Evolutionary conservation across 1,140 invertebrate species (phyloP), one percentile per base, ranked within the genome.

Genomic region (Drosophila athabasca): DNA sequence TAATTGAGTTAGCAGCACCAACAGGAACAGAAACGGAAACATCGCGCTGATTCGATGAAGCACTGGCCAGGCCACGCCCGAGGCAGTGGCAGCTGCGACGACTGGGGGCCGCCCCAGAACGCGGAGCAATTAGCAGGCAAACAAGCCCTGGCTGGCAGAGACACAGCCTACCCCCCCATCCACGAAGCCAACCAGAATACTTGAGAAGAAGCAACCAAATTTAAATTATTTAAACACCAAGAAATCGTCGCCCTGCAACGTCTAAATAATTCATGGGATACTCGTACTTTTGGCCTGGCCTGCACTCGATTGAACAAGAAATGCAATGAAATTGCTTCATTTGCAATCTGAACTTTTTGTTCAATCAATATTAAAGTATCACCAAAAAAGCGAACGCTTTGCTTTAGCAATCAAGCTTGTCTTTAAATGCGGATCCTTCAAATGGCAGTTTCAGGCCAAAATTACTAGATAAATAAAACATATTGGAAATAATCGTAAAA

Each of bases 61-160:
- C 49, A 39, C 11, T 45, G 64, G 57, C 35, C 39, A 51, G 15
- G 24, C 44, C 39, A 46, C 8, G 24, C 44, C 13, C 50, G 43
- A 29, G 41, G 61, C 24, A 43, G 22, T 19, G 17, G 17, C 17
- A 19, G 17, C 70, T 50, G 26, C 17, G 26, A 15, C 19, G 52
- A 48, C 51, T 51, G 66, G 66, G 66, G 62, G 66, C 62, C 66
- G 62, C 55, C 66, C 68, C 66, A 51, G 29, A 69, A 69, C 66
- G 64, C 59, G 50, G 62, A 69, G 62, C 73, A 76, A 76, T 76
- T 76, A 76, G 76, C 64, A 31, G 61, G 73, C 64, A 76, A 61
- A 76, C 64, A 76, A 75, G 58, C 62, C 26, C 11, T 73, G 52
- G 58, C 70, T 48, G 51, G 26, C 48, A 70, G 15, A n/a, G 19